Percentiles rank a stretch among this genome's conserved stretches.
These are phyloP conservation scores for Ophion costatus DNA, from an alignment of 2,888 invertebrate genomes.

Conservation along the genomic window DNA sequence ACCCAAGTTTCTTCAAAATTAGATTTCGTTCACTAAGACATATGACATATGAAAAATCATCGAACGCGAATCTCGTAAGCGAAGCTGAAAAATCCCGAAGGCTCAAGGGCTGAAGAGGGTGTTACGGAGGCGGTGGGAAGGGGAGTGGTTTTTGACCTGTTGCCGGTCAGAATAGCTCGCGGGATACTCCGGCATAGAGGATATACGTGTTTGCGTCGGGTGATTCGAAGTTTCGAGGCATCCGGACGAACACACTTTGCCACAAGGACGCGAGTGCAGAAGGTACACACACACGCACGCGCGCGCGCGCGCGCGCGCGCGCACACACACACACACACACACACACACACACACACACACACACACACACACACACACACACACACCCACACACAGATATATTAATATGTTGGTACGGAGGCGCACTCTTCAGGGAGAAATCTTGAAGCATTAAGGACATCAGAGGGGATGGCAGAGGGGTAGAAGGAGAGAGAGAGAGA, in stretches of 20 bases:
- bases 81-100: background rate
- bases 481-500: background rate
- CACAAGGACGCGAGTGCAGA: slow-evolving; percentile 26
- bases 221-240: slow-evolving; percentile 41
- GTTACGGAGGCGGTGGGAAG: background rate
- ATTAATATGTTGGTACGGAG: background rate
- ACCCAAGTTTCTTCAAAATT: too few species aligned
- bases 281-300: slow-evolving; percentile 1
- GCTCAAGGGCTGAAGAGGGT: background rate
- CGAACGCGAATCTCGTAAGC: background rate
- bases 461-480: background rate
- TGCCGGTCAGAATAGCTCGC: slow-evolving; percentile 27
- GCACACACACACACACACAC: too few species aligned
- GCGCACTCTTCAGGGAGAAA: slow-evolving; percentile 24
- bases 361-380: too few species aligned
- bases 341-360: too few species aligned
- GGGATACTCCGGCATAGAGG: slow-evolving; percentile 10
- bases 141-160: slow-evolving; percentile 35
- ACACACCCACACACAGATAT: background rate
- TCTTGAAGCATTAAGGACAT: background rate
- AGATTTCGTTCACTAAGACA: too few species aligned
- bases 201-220: slow-evolving; percentile 36
- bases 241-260: slow-evolving; percentile 27
- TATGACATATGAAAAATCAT: background rate
- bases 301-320: too few species aligned